phyloP scores from a whole-genome alignment of 2,113 vertebrate species.

The Toxotes jaculatrix region DNA sequence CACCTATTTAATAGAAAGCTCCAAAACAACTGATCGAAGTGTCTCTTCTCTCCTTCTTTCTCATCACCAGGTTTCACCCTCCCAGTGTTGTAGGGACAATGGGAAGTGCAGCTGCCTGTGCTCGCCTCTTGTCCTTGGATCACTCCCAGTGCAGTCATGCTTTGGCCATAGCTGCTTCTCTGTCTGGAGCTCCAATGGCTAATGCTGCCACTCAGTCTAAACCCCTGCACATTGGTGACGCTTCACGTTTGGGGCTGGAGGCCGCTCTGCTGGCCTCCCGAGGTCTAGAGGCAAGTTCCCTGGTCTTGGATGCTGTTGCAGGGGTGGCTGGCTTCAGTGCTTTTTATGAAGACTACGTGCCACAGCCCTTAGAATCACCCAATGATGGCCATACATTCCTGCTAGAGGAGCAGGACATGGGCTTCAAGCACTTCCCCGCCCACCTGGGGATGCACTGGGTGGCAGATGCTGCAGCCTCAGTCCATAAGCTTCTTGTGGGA shows the following conservation, averaged over 20 bases:
- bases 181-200: slow-evolving; percentile 92
- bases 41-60: slow-evolving; percentile 16
- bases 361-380: slow-evolving; percentile 75
- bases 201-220: slow-evolving; percentile 93
- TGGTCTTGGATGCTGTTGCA: slow-evolving; percentile 85
- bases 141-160: slow-evolving; percentile 84
- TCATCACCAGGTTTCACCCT: slow-evolving; percentile 88
- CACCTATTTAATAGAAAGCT: slow-evolving; percentile 3
- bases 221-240: slow-evolving; percentile 89
- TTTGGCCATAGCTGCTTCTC: slow-evolving; percentile 89
- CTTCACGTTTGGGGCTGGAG: slow-evolving; percentile 89
- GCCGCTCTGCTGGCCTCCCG: slow-evolving; percentile 88
- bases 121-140: slow-evolving; percentile 86
- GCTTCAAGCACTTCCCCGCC: slow-evolving; percentile 91
- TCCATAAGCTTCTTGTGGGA: slow-evolving; percentile 85
- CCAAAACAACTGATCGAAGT: slow-evolving; percentile 36
- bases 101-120: slow-evolving; percentile 89
- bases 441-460: slow-evolving; percentile 95
- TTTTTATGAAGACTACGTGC: slow-evolving; percentile 88
- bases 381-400: slow-evolving; percentile 81
- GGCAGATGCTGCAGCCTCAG: slow-evolving; percentile 86
- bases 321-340: slow-evolving; percentile 89
- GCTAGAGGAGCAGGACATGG: slow-evolving; percentile 90
- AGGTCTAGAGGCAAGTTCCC: slow-evolving; percentile 87
- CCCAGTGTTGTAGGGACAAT: slow-evolving; percentile 90